Base-by-base conservation (phyloP, 2,888 invertebrate species). In the Candidula unifasciata region DNA sequence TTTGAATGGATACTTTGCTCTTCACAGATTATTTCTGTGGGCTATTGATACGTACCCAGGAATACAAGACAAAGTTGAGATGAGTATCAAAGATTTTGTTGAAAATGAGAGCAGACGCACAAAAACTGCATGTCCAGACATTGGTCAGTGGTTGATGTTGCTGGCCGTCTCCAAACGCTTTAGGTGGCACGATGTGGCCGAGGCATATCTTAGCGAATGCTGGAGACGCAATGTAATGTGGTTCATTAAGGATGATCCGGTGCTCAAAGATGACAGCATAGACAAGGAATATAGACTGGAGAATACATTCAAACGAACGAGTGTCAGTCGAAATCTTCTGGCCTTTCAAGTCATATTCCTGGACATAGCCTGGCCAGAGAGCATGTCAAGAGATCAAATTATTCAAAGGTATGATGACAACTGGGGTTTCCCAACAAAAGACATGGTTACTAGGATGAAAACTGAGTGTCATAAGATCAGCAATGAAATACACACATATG, bases 311-410 rank as follows among this genome's bases (percentile, higher is more conserved):
- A 57, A 71, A 54, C 86, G 87, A 52, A 91, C 91, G 24, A 89
- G 87, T 1, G 91, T 91, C 74, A 91, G 91, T 84, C 84, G 91
- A n/a, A 91, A 91, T 84, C 86, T 91, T 6, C 87, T 91, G 37
- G 91, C 90, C 3, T 91, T 91, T 83, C 91, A 91, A 88, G 90
- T 91, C 0, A 80, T 90, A 35, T 91, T 91, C 82, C 82, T 91
- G 86, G 91, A 91, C 80, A 91, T 91, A 21, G 91, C 91, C 2
- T 89, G 90, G 90, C 91, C 91, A 2, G 85, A 85, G 10, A 88
- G 87, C 16, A 89, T 88, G 86, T 88, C 87, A 24, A 80, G 89
- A 37, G 85, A 89, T 27, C 88, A 91, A 3, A 64, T 91, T 52
- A 89, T 90, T 21, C 87, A 88, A 44, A 87, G 91, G 3, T 91